Evolutionary conservation across 2,888 invertebrate species (phyloP), one percentile per base, ranked within the genome.

Genomic region (Phania funesta): DNA sequence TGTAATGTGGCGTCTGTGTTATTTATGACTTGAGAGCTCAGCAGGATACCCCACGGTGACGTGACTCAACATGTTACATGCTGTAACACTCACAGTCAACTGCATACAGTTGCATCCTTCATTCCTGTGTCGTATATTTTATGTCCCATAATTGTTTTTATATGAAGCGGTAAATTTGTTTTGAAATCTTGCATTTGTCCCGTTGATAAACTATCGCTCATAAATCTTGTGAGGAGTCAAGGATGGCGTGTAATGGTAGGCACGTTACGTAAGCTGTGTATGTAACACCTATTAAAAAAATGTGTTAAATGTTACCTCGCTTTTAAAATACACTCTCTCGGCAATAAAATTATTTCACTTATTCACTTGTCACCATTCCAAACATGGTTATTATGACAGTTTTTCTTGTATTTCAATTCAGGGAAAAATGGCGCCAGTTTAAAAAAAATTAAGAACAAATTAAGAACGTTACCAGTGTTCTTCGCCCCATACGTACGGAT

Each of bases 11-110:
- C 82, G 82, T 82, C 83, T 76, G 32, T 44, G 74, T 78, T 78
- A 83, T 85, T 85, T 85, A 85, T 80, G 83, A 75, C 74, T 73
- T 62, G 32, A 62, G 26, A 80, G 58, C 85, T 56, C 85, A 79
- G 84, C 81, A 64, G 85, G 85, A 77, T 70, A 68, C 35, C 24
- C 8, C 35, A 74, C 6, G 38, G 54, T 74, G 82, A 82, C 65
- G 78, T 82, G 78, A 82, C 78, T 68, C 48, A 48, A 29, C 56
- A 73, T 60, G 44, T 79, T 65, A 41, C 41, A 56, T 50, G 68
- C 38, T 77, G 46, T 58, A 29, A 54, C 26, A 52, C 16, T 68
- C 26, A 54, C 38, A 20, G 8, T 16, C 58, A 65, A 41, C 18
- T 13, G 62, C 11, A 9, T 16, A 20, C 32, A 56, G 56, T 65